Conservation (phyloP, 2,113 vertebrate species). For the Cathartes aura region DNA sequence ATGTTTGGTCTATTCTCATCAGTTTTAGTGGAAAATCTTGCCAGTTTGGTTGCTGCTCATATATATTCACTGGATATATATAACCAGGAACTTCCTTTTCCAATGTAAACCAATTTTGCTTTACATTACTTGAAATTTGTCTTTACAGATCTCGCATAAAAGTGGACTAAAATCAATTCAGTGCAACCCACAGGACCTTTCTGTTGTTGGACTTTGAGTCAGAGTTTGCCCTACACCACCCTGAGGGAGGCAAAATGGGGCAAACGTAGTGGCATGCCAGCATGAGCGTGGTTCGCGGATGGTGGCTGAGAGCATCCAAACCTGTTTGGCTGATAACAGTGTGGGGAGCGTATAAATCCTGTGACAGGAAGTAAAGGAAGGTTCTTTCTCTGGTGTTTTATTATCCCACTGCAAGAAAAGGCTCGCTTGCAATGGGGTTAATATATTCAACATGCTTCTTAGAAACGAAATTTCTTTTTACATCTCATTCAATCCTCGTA, state of each 20-base stretch:
- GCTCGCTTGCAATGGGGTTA: not conserved
- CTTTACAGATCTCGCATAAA: not conserved
- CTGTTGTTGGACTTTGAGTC: not conserved
- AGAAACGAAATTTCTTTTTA: not conserved
- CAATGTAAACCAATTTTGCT: not conserved
- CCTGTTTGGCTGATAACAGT: not conserved
- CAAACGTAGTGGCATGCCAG: not conserved
- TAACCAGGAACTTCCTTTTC: not conserved
- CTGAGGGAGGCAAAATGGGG: not conserved
- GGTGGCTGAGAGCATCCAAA: not conserved
- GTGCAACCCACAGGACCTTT: not conserved
- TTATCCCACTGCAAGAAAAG: not conserved
- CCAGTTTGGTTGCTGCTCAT: not conserved
- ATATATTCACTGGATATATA: too few species aligned
- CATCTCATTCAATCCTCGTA: not conserved
- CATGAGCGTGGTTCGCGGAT: rapidly evolving
- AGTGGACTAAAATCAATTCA: not conserved
- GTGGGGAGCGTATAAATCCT: rapidly evolving
- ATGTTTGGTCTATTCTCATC: not conserved
- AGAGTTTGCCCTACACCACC: not conserved
- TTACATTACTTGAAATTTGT: not conserved
- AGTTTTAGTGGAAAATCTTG: not conserved
- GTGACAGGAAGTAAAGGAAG: not conserved
- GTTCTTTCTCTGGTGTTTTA: not conserved
- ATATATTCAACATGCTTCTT: not conserved